Conservation (phyloP, 2,888 invertebrate species). For the Rosalia funebris region DNA sequence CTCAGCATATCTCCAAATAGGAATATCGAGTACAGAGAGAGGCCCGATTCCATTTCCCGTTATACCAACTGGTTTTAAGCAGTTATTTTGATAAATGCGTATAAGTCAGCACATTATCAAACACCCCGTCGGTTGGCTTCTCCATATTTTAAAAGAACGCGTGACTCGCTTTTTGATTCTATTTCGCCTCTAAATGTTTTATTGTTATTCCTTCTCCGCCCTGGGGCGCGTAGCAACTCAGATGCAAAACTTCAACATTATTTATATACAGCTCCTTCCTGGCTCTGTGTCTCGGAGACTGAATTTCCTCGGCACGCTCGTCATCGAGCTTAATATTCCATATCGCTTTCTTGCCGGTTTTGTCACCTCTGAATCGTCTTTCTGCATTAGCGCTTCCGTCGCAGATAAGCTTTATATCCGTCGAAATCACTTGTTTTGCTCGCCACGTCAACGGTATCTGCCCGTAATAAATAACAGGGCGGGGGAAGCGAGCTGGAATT, state of each 20-base stretch:
- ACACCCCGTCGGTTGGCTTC: slow-evolving; percentile 51
- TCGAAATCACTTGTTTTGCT: slow-evolving; percentile 31
- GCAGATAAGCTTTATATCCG: slow-evolving; percentile 45
- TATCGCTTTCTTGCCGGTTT: slow-evolving; percentile 51
- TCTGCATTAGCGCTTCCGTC: slow-evolving; percentile 48
- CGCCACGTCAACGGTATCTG: slow-evolving; percentile 24
- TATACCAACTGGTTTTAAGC: slow-evolving; percentile 43
- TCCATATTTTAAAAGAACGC: slow-evolving; percentile 53
- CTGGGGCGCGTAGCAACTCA: slow-evolving; percentile 29
- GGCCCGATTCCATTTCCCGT: slow-evolving; percentile 27
- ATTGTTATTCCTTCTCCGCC: slow-evolving; percentile 36
- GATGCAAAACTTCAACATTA: slow-evolving; percentile 40
- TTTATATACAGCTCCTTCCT: slow-evolving; percentile 41
- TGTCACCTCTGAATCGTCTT: slow-evolving; percentile 52
- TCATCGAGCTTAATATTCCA: slow-evolving; percentile 53
- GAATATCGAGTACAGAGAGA: slow-evolving; percentile 38
- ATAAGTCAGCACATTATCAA: slow-evolving; percentile 59
- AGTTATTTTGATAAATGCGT: slow-evolving; percentile 55
- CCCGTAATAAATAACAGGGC: slow-evolving; percentile 24
- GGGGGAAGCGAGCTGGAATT: slow-evolving; percentile 15
- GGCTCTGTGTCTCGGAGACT: slow-evolving; percentile 39
- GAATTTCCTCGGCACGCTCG: slow-evolving; percentile 44
- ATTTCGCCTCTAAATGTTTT: slow-evolving; percentile 37
- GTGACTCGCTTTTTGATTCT: slow-evolving; percentile 47
- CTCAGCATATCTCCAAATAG: slow-evolving; percentile 44